phyloP scores from a whole-genome alignment of 2,888 invertebrate genomes.

The Homarus gammarus region DNA sequence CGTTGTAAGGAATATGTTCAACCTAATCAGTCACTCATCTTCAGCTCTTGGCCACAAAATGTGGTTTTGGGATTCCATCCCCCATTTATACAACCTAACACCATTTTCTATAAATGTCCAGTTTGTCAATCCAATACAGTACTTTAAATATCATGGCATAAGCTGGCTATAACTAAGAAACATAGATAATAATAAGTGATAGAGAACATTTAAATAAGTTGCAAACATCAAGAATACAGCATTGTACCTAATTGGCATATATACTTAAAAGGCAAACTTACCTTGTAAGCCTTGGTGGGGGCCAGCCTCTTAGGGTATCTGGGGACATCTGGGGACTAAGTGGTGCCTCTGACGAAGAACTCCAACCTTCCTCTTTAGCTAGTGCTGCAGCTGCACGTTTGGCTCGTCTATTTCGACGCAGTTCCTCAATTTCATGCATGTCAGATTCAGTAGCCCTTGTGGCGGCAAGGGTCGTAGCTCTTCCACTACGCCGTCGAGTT shows the following conservation, averaged over 20 bases:
- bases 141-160: too few species aligned
- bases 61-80: too few species aligned
- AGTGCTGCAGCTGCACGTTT: constrained; percentile 73
- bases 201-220: background rate
- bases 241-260: too few species aligned
- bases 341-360: constrained; percentile 73
- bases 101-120: too few species aligned
- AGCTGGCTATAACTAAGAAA: background rate
- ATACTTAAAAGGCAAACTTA: constrained; percentile 11
- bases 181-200: background rate
- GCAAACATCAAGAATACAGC: background rate
- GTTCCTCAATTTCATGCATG: constrained; percentile 71
- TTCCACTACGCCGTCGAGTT: constrained; percentile 63
- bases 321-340: constrained; percentile 74
- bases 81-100: too few species aligned
- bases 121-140: too few species aligned
- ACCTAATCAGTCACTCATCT: too few species aligned
- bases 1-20: too few species aligned
- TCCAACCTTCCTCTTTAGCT: constrained; percentile 73
- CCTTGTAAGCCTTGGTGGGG: constrained; percentile 75
- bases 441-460: constrained; percentile 75
- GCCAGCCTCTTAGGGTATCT: constrained; percentile 74
- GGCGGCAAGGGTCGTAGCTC: constrained; percentile 70
- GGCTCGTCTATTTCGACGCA: constrained; percentile 66
- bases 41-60: too few species aligned